Evolutionary conservation across 2,888 invertebrate species (phyloP).

Genomic region (Euplexia lucipara): DNA sequence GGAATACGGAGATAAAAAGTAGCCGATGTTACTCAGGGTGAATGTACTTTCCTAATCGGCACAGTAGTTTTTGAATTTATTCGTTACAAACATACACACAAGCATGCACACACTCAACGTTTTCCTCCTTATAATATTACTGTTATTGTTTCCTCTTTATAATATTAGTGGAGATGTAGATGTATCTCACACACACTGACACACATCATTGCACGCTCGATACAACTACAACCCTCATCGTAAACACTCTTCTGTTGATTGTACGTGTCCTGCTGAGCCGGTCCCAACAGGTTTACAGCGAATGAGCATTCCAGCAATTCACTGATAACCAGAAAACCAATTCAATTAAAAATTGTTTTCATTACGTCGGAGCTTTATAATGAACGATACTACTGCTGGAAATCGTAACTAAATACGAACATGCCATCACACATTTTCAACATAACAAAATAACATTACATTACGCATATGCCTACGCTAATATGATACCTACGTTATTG

Average conservation of each 20-base stretch:
- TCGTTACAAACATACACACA: too few relatives aligned
- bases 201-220: not conserved
- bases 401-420: not conserved
- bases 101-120: too few relatives aligned
- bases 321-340: not conserved
- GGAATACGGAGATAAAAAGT: too few relatives aligned
- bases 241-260: not conserved
- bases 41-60: too few relatives aligned
- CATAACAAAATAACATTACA: not conserved
- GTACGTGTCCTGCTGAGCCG: not conserved
- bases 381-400: not conserved
- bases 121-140: too few relatives aligned
- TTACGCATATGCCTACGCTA: too few relatives aligned
- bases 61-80: too few relatives aligned
- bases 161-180: too few relatives aligned
- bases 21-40: too few relatives aligned
- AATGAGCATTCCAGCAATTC: not conserved
- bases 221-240: not conserved
- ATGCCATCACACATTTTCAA: not conserved
- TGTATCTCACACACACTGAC: not conserved
- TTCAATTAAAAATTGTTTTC: slow-evolving; percentile 23
- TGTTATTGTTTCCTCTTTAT: too few relatives aligned
- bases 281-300: not conserved
- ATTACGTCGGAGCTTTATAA: not conserved
- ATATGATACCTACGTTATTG: not conserved